Conservation (phyloP, 2,888 invertebrate species). For the Polymixis flavicincta region DNA sequence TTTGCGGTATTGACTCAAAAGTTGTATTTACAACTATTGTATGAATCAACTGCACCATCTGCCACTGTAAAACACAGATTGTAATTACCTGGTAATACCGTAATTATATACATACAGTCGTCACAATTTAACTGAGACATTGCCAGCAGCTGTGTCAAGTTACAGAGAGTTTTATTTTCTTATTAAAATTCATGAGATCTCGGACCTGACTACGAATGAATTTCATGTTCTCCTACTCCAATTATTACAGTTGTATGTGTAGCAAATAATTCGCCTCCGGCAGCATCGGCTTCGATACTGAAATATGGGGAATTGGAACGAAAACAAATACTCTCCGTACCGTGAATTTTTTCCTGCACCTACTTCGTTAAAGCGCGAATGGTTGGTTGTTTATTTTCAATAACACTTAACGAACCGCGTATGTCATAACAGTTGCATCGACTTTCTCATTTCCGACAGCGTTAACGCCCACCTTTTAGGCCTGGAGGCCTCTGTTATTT, state of each 20-base stretch:
- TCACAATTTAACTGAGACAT: slow-evolving; percentile 38
- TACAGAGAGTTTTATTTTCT: slow-evolving; percentile 11
- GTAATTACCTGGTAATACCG: slow-evolving; percentile 62
- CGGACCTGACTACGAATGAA: neutral
- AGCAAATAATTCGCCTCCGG: slow-evolving; percentile 10
- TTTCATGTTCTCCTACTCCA: slow-evolving; percentile 11
- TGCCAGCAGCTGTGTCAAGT: slow-evolving; percentile 22
- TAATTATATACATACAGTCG: slow-evolving; percentile 39
- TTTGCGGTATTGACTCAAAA: slow-evolving; percentile 66
- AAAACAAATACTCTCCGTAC: slow-evolving; percentile 54
- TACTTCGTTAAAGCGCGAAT: slow-evolving; percentile 75
- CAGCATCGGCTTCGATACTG: slow-evolving; percentile 17
- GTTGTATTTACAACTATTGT: slow-evolving; percentile 71
- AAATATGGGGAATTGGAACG: slow-evolving; percentile 21
- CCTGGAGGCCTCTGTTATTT: slow-evolving; percentile 83
- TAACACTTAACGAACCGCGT: slow-evolving; percentile 85
- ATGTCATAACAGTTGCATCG: slow-evolving; percentile 89
- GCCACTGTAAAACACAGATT: slow-evolving; percentile 67
- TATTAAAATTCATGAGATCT: slow-evolving; percentile 26
- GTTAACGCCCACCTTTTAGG: slow-evolving; percentile 86
- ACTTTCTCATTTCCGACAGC: slow-evolving; percentile 88
- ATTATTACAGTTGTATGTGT: slow-evolving; percentile 14
- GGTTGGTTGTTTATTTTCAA: slow-evolving; percentile 83
- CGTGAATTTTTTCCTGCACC: slow-evolving; percentile 40
- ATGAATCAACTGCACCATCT: slow-evolving; percentile 71